phyloP scores from a whole-genome alignment of 2,888 invertebrate species.

The Vanessa cardui region DNA sequence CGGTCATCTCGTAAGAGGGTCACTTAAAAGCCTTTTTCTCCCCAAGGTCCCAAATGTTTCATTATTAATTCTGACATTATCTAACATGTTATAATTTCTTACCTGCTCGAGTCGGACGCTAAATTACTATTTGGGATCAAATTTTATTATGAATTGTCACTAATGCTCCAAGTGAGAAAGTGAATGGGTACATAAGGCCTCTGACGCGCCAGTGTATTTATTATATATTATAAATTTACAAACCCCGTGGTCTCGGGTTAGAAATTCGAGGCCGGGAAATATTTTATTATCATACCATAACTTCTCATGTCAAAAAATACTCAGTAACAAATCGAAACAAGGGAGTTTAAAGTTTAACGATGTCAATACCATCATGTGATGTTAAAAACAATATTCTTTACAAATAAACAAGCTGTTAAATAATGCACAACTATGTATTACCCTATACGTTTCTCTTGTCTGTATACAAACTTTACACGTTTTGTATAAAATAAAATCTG shows the following conservation, averaged over 20 bases:
- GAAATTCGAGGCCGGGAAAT: too few species aligned
- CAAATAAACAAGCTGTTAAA: too few species aligned
- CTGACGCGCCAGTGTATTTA: neutral
- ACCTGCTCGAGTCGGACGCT: slow-evolving; percentile 24
- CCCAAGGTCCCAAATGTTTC: slow-evolving; percentile 50
- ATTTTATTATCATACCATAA: too few species aligned
- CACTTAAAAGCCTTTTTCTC: slow-evolving; percentile 46
- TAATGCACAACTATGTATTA: too few species aligned
- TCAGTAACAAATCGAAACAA: too few species aligned
- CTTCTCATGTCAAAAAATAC: too few species aligned
- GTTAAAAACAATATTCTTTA: neutral
- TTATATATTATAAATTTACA: too few species aligned
- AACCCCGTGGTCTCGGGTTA: too few species aligned
- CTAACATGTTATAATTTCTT: slow-evolving; percentile 35
- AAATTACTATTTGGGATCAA: slow-evolving; percentile 13
- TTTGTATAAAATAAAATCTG: neutral
- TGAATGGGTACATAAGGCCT: neutral
- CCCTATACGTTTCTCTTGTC: too few species aligned
- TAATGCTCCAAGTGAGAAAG: neutral
- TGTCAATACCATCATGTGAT: too few species aligned
- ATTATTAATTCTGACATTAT: slow-evolving; percentile 56
- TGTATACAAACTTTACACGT: too few species aligned
- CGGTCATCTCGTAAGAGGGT: slow-evolving; percentile 51
- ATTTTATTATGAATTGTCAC: neutral
- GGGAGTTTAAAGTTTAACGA: too few species aligned